Base-by-base conservation (phyloP, 2,113 vertebrate species). In the Notothenia rossii region DNA sequence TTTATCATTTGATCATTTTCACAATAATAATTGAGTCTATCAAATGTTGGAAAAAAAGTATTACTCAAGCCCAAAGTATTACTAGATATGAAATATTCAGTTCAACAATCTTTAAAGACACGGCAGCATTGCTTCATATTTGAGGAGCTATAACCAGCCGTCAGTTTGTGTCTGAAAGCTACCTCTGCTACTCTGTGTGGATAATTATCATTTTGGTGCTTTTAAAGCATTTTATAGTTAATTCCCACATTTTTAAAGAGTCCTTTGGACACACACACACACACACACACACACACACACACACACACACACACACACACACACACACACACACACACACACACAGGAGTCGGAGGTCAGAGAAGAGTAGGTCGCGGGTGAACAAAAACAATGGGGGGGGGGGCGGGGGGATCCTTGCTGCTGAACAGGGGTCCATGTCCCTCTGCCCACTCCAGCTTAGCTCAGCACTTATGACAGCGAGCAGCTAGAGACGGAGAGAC, bases 301-400 rank as follows among this genome's bases (percentile, higher is more conserved):
- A 76, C 51, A 50, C 60, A 43, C 71, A 55, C 83, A 51, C 62
- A 75, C 54, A 22, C 22, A 22, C 22, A 22, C 22, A 78, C 8
- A 68, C 69, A n/a, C 75, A 50, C 60, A 82, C 58, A 78, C 56
- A 63, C 22, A 78, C 8, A 68, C 69, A n/a, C 75, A 50, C 60
- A 82, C 58, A 78, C 56, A 63, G 55, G 53, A 78, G 86, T 89
- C 67, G 81, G 78, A 81, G 90, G 88, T 89, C 75, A 74, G 55
- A 10, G 10, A 66, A 60, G 71, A 75, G 76, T 74, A 25, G 74
- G 83, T 70, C 56, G 53, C 7, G 54, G 75, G 56, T 82, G 61
- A 75, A 72, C n/a, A 77, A 46, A 7, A 77, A 89, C 84, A 86
- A 85, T 85, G 68, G 75, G 65, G 75, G 9, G 15, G 79, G 68